Base-by-base conservation (phyloP, 2,888 invertebrate species). In the Trichopoda pennipes region DNA sequence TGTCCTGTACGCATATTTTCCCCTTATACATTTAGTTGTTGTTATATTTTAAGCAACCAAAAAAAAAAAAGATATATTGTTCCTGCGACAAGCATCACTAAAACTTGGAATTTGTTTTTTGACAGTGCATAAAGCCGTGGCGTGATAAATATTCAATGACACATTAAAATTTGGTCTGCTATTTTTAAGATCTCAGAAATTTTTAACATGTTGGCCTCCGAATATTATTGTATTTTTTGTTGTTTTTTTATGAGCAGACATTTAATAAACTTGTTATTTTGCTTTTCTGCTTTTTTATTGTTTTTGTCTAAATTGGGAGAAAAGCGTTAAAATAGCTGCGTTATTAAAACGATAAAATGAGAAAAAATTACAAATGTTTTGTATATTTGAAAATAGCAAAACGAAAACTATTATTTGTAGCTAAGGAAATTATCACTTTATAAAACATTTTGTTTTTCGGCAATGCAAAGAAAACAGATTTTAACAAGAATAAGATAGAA, bases 131-230 rank as follows among this genome's bases (percentile, higher is more conserved):
- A 32, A 74, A 73, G 78, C 74, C 64, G 69, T 74, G 81, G 81
- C 81, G 78, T 81, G 81, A 81, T 81, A 81, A 81, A 78, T 81
- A 66, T 78, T 81, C 78, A 78, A 81, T 81, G 74, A 69, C 77
- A 73, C 77, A 81, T 81, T 81, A 73, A 61, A 44, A 63, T 56
- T 63, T 55, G 60, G 51, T 56, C 61, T 56, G 35, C 32, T 44
- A 61, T 72, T 42, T 35, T 17, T 35, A 3, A 28, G 17, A 10
- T 3, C 47, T 32, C 10, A 7, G 4, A 14, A 6, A 12, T 51
- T 56, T 42, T 63, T 64, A 12, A 9, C 32, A 19, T 70, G 49
- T 68, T 77, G 68, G 73, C 69, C 73, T 64, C 73, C 63, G 69
- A 73, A 66, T 58, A 63, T 64, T 73, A 81, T 73, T 77, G 76